Percentiles rank a stretch among this genome's conserved stretches.
Evolutionary conservation across 2,888 invertebrate species (phyloP).

Genomic region (Acleris laterana): DNA sequence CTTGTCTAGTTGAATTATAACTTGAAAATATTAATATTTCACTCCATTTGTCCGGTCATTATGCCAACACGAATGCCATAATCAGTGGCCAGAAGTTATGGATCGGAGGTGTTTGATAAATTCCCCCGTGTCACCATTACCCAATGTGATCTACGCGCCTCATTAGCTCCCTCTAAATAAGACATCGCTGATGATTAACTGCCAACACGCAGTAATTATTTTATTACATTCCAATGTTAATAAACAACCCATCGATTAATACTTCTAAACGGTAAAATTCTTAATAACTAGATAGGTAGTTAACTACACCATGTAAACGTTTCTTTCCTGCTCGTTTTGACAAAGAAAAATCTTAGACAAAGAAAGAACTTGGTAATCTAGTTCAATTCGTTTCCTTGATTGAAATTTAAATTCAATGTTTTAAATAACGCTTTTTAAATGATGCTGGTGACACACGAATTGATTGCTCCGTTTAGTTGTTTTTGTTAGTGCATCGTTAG

Average conservation of each 20-base stretch:
- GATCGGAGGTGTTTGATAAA: conserved; percentile 81
- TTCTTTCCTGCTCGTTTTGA: conserved; percentile 29
- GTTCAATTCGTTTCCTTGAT: conserved; percentile 43
- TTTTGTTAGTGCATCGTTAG: conserved; percentile 76
- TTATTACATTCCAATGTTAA: conserved; percentile 76
- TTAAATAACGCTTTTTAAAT: conserved; percentile 64
- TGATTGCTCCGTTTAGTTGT: conserved; percentile 76
- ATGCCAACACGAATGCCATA: conserved; percentile 80
- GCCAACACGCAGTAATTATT: conserved; percentile 69
- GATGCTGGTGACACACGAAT: conserved; percentile 69
- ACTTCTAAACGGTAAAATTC: conserved; percentile 53
- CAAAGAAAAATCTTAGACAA: conserved; percentile 33
- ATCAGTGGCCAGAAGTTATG: conserved; percentile 75
- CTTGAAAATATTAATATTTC: conserved; percentile 51
- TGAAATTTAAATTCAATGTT: conserved; percentile 60
- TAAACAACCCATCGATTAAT: conserved; percentile 67
- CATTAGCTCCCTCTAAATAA: conserved; percentile 81
- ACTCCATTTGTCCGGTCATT: conserved; percentile 72
- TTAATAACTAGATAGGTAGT: conserved; percentile 38
- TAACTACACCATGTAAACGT: not conserved
- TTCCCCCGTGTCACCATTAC: conserved; percentile 76
- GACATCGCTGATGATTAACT: conserved; percentile 78
- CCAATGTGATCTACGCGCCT: conserved; percentile 78
- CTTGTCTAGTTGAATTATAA: conserved; percentile 35
- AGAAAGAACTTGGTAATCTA: conserved; percentile 29